A percentile compares a stretch with the other conserved stretches of the same genome.
Conservation (phyloP, 1,140 invertebrate genomes). For the Cydia pomonella region DNA sequence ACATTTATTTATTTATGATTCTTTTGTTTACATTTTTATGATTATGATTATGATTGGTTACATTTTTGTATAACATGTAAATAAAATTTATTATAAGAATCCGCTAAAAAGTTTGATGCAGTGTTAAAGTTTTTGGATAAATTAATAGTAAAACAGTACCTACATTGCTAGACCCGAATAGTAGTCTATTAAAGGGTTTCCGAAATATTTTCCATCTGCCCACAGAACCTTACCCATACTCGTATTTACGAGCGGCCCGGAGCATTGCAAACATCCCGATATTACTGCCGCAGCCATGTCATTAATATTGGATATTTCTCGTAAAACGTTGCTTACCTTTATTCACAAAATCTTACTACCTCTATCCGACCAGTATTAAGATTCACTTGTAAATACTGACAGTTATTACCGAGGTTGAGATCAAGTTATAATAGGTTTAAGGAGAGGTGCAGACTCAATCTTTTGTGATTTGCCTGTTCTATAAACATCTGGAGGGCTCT, state of each 20-base stretch:
- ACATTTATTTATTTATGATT: too few species aligned
- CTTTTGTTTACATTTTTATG: too few species aligned
- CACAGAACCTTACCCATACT: not conserved
- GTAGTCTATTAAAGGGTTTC: too few species aligned
- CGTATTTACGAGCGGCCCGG: conserved; percentile 21
- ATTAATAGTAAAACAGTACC: too few species aligned
- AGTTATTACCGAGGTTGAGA: not conserved
- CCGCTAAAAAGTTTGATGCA: too few species aligned
- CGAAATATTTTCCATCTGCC: not conserved
- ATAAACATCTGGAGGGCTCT: conserved; percentile 6
- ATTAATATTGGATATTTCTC: conserved; percentile 30
- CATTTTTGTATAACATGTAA: too few species aligned
- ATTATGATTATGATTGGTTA: too few species aligned
- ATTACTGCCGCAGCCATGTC: conserved; percentile 22
- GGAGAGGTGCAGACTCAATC: not conserved
- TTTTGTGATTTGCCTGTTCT: not conserved
- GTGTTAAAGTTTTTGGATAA: too few species aligned
- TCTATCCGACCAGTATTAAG: not conserved
- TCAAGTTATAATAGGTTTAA: not conserved
- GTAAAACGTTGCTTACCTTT: not conserved
- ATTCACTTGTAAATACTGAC: not conserved
- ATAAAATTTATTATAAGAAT: too few species aligned
- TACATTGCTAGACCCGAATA: too few species aligned
- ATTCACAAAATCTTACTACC: not conserved
- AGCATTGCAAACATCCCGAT: conserved; percentile 13